Evolutionary conservation across 1,140 invertebrate species (phyloP), one percentile per base, ranked within the genome.

Genomic region (Trichonephila clavata): DNA sequence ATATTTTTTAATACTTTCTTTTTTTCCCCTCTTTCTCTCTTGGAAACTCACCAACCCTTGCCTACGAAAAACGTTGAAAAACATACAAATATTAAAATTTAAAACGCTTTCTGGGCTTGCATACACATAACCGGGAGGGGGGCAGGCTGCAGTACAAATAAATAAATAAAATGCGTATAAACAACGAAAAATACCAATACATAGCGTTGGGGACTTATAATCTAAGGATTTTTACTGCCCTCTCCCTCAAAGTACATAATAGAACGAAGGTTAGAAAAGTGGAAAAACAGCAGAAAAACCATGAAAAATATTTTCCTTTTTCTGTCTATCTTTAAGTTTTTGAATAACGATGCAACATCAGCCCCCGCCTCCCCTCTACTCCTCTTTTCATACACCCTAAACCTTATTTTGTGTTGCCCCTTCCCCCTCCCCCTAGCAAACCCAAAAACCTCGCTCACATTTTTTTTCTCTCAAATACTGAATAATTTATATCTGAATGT

Each of bases 401-500:
- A 71, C 68, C 68, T 71, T 71, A 71, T 43, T 77, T 27, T 32
- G 14, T 57, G 50, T 60, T 61, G 21, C 86, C 32, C 32, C 61
- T 32, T 20, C 18, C 60, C 8, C 32, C 86, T 8, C 32, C n/a
- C 21, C 14, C 32, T 16, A 50, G 24, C 27, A 57, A 60, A 7
- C 39, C 61, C 21, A 65, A 68, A 32, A 50, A 50, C 68, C 68
- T 4, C 61, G 63, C 43, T 68, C 87, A 90, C 68, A 90, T 90
- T 50, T 50, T 90, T 90, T 90, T 90, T 39, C 2, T 3, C 68
- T 80, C 20, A 63, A 91, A 91, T 81, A 83, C 89, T 91, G 89
- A 91, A 91, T 91, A 91, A 91, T 91, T 91, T 91, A 91, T 91
- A 91, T 83, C 89, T 83, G 39, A 81, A 91, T 91, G 89, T 91